Conservation (phyloP, 2,888 invertebrate genomes). For the Zootermopsis nevadensis region DNA sequence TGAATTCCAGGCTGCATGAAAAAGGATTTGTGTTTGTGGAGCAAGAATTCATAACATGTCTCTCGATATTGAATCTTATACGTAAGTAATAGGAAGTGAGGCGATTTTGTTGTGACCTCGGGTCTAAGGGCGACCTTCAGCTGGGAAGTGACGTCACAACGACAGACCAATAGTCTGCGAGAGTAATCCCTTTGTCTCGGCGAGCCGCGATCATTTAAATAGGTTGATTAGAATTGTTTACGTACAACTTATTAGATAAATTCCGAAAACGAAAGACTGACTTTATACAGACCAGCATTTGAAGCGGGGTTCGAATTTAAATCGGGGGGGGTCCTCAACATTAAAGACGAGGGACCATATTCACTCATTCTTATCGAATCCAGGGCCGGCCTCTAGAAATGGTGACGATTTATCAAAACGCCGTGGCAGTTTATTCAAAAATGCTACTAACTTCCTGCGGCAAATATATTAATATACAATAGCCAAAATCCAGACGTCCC, state of each 20-base stretch:
- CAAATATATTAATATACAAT: no score
- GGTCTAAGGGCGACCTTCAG: slow-evolving; percentile 15
- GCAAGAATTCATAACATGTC: background rate
- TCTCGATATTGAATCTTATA: background rate
- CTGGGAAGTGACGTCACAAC: slow-evolving; percentile 23
- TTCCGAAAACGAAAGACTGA: no score
- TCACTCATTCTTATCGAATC: no score
- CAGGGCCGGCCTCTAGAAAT: no score
- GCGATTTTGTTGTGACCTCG: slow-evolving; percentile 24
- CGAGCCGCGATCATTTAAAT: background rate
- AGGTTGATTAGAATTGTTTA: background rate
- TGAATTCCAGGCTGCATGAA: background rate
- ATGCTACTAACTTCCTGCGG: no score
- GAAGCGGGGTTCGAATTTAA: no score
- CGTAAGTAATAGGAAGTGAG: slow-evolving; percentile 5
- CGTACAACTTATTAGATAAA: background rate
- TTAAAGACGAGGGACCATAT: no score
- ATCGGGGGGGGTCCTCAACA: no score
- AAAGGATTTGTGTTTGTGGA: background rate
- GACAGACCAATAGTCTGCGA: background rate
- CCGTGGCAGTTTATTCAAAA: no score
- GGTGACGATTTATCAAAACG: no score
- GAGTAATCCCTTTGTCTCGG: background rate
- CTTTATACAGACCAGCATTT: no score
- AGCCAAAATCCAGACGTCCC: no score